Percentiles rank a stretch among this genome's conserved stretches.
Evolutionary conservation across 2,888 invertebrate species (phyloP).

Genomic region (Papilio elwesi): DNA sequence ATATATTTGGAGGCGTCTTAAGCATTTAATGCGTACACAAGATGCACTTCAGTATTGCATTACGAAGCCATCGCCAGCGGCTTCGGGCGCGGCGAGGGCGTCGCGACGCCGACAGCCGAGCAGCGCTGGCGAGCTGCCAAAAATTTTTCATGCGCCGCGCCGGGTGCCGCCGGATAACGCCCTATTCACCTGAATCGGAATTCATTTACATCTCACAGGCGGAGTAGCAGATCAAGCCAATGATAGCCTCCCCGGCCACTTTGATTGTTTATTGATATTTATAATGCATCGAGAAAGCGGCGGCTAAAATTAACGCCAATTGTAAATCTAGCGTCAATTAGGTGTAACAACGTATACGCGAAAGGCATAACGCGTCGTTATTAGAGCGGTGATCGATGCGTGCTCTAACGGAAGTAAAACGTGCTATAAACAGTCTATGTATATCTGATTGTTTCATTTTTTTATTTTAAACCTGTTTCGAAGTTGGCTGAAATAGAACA

Average conservation of each 20-base stretch:
- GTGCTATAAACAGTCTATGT: slow-evolving; percentile 13
- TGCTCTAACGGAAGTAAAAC: slow-evolving; percentile 16
- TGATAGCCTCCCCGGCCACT: slow-evolving; percentile 28
- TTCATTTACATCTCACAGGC: slow-evolving; percentile 56
- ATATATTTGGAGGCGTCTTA: slow-evolving; percentile 20
- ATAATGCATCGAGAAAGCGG: slow-evolving; percentile 24
- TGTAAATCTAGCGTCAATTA: slow-evolving; percentile 18
- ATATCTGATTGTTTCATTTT: neutral
- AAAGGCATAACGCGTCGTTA: slow-evolving; percentile 33
- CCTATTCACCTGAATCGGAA: slow-evolving; percentile 78
- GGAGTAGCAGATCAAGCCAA: slow-evolving; percentile 39
- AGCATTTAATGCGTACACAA: slow-evolving; percentile 34
- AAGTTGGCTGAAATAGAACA: neutral
- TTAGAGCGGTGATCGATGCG: slow-evolving; percentile 35
- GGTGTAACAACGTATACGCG: slow-evolving; percentile 21
- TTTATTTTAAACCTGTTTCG: neutral
- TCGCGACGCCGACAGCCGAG: slow-evolving; percentile 60
- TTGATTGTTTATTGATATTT: slow-evolving; percentile 26
- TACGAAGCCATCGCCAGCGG: slow-evolving; percentile 65
- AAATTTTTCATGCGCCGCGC: slow-evolving; percentile 75
- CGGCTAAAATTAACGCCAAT: slow-evolving; percentile 10
- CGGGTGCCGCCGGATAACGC: slow-evolving; percentile 71
- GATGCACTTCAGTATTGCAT: slow-evolving; percentile 67
- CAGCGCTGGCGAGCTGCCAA: slow-evolving; percentile 74
- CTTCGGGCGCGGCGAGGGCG: slow-evolving; percentile 55